Evolutionary conservation across 2,888 invertebrate genomes (phyloP), one percentile per base, ranked within the genome.

Genomic region (Aleiodes testaceus): DNA sequence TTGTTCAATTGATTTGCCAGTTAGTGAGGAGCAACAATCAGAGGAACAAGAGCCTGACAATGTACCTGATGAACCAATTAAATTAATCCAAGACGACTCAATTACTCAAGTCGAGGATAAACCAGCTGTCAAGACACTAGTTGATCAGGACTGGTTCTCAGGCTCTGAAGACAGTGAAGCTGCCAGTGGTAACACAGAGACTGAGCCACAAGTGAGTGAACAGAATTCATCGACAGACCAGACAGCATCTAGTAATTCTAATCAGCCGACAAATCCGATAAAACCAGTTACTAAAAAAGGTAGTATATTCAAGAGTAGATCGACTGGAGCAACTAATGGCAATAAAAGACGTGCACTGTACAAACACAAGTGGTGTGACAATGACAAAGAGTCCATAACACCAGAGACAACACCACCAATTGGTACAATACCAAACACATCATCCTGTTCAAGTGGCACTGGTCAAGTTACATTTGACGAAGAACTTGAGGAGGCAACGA

Each of bases 281-380:
- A 74, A 86, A 75, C 84, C 85, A 5, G 78, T 78, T 12, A 71
- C 75, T 7, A 96, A 95, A 86, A 96, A 96, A 84, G 95, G 95
- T 59, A 95, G 95, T 80, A 96, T 96, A 85, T 96, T 96, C 84
- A 96, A 96, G 84, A 95, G 95, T 82, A 92, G 96, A 71, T 92
- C 91, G 77, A 92, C 92, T 77, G 92, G 91, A 68, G 89, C 90
- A 9, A 90, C 90, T 18, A 92, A 92, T 69, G 88, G 92, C 75
- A 91, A 94, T 81, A 94, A 96, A 87, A 85, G 91, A 42, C 90
- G 95, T 63, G 95, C 95, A 70, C 88, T 96, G 44, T 97, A 97
- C 84, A 94, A 93, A 86, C 96, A 97, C 88, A 95, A 96, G 87
- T 97, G 96, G 96, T 93, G 93, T 76, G 95, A 95, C 84, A 93